Conservation (phyloP, 1,140 invertebrate species). For the Bombus vancouverensis region DNA sequence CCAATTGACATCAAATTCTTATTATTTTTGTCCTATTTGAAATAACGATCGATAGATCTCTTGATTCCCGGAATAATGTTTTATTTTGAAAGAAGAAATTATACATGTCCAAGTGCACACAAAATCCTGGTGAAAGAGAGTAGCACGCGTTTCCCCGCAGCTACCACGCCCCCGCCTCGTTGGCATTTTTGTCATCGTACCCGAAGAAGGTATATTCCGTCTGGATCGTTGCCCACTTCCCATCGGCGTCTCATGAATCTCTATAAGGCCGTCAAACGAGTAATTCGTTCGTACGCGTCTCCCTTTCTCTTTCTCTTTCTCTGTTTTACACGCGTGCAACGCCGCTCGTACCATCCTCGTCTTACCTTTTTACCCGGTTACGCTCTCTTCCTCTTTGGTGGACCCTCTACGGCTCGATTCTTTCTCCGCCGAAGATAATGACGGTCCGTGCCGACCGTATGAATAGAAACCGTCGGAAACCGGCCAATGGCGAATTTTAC, state of each 20-base stretch:
- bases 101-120: not conserved
- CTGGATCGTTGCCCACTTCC: conserved; percentile 61
- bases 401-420: not conserved
- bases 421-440: conserved; percentile 52
- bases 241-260: conserved; percentile 71
- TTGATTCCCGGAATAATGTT: not conserved
- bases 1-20: too few species aligned
- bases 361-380: not conserved
- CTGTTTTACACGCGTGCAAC: conserved; percentile 22
- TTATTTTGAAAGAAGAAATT: not conserved
- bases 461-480: conserved; percentile 58
- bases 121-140: not conserved
- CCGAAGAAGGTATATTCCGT: conserved; percentile 47
- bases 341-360: conserved; percentile 2
- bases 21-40: too few species aligned
- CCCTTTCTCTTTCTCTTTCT: conserved; percentile 46
- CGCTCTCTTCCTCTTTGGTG: conserved; percentile 1
- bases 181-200: conserved; percentile 57
- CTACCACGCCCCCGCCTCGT: conserved; percentile 52
- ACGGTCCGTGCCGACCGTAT: conserved; percentile 30
- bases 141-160: not conserved
- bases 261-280: conserved; percentile 76
- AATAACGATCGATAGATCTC: too few species aligned
- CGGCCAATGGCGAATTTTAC: conserved; percentile 57
- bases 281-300: conserved; percentile 69